A percentile compares a stretch with the other conserved stretches of the same genome.
Conservation (phyloP, 1,140 invertebrate species). For the Zaprionus vittiger region DNA sequence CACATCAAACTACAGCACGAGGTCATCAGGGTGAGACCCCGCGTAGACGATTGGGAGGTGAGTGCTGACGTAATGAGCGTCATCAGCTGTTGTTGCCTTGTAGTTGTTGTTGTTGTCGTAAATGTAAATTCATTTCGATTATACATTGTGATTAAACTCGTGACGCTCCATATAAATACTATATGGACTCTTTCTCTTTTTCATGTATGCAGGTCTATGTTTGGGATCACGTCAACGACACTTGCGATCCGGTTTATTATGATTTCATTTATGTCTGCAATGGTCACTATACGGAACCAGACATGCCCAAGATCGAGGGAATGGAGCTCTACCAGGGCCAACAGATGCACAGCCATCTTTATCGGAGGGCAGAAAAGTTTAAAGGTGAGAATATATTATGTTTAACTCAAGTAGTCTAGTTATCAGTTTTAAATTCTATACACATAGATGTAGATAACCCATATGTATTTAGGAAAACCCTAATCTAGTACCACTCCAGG, state of each 20-base stretch:
- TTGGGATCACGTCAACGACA: slow-evolving; percentile 86
- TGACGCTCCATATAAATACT: not conserved
- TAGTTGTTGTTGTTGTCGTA: not conserved
- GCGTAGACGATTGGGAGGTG: slow-evolving; percentile 78
- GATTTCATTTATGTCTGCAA: slow-evolving; percentile 95
- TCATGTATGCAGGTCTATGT: slow-evolving; percentile 66
- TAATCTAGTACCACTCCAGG: not conserved
- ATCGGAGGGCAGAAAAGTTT: slow-evolving; percentile 90
- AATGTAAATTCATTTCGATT: slow-evolving; percentile 10
- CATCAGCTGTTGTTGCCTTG: not conserved
- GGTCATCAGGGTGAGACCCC: slow-evolving; percentile 80
- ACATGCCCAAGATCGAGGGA: slow-evolving; percentile 87
- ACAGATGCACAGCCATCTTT: slow-evolving; percentile 94
- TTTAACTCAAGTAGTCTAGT: not conserved
- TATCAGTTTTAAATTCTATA: not conserved
- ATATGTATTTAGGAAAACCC: not conserved
- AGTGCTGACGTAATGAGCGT: slow-evolving; percentile 55
- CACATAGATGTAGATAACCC: not conserved
- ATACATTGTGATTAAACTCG: slow-evolving; percentile 21
- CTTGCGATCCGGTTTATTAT: slow-evolving; percentile 86
- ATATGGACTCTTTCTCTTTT: not conserved
- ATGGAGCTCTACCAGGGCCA: slow-evolving; percentile 89
- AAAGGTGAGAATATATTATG: slow-evolving; percentile 75
- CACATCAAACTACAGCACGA: slow-evolving; percentile 81
- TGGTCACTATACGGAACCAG: slow-evolving; percentile 91